A percentile compares a stretch with the other conserved stretches of the same genome.
Conservation (phyloP, 2,797 vertebrate species). For the Alcedo quadribrachys region DNA sequence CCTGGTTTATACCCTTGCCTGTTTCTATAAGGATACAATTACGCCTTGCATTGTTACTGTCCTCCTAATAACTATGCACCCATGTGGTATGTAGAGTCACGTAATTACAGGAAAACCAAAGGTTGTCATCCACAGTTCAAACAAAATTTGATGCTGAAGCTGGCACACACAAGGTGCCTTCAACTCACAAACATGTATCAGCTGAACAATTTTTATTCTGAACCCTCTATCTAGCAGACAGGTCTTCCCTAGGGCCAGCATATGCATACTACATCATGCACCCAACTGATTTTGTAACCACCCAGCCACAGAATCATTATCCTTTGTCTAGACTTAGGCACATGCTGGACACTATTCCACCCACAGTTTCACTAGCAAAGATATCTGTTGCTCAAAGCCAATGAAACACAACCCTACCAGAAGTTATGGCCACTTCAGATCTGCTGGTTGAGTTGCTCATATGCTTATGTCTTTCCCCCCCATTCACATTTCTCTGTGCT, state of each 20-base stretch:
- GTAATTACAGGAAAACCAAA: background rate
- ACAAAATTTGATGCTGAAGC: background rate
- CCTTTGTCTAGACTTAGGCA: background rate
- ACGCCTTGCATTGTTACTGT: background rate
- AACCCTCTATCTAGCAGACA: background rate
- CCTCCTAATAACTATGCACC: background rate
- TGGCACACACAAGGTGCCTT: background rate
- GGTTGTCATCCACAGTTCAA: background rate
- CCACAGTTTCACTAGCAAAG: background rate
- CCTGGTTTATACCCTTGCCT: background rate
- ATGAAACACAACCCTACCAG: background rate
- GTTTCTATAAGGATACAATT: background rate
- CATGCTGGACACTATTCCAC: background rate
- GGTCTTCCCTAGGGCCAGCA: background rate
- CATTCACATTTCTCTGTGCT: background rate
- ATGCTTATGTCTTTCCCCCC: background rate
- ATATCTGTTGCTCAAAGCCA: background rate
- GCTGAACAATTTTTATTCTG: background rate
- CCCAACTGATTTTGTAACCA: background rate
- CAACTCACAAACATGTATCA: accelerated
- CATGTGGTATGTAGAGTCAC: background rate
- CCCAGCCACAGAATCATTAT: background rate
- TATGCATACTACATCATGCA: accelerated
- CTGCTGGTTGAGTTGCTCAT: background rate
- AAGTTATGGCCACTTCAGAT: background rate